These are phyloP conservation scores for Acrocephalus scirpaceus DNA, from an alignment of 2,797 vertebrate genomes.

Conservation along the genomic window DNA sequence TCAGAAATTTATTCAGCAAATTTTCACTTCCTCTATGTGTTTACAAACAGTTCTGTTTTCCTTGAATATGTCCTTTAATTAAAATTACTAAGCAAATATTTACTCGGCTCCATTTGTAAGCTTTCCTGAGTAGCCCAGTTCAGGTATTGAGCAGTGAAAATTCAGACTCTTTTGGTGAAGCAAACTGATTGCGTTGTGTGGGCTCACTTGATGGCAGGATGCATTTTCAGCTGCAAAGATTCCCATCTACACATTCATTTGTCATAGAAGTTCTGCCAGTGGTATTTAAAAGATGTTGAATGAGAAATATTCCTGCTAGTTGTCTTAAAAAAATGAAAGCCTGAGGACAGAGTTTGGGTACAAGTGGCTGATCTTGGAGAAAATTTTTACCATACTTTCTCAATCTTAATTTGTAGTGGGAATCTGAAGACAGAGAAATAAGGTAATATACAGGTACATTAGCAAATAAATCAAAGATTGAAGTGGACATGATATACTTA, in stretches of 20 bases:
- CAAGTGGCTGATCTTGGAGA: not conserved
- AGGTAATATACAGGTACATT: not conserved
- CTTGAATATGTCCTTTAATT: not conserved
- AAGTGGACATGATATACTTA: not conserved
- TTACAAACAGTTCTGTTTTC: conserved; percentile 38
- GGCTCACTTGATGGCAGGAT: not conserved
- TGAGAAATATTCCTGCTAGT: not conserved
- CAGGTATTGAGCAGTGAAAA: not conserved
- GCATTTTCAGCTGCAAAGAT: not conserved
- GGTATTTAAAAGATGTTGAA: not conserved
- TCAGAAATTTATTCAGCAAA: conserved; percentile 4
- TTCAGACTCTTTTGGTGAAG: not conserved
- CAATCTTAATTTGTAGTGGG: not conserved
- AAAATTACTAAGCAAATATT: not conserved
- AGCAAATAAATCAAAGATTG: not conserved
- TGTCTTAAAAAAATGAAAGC: not conserved
- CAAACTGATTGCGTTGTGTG: accelerated
- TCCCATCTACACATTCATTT: not conserved
- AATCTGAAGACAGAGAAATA: not conserved
- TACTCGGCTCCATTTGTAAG: not conserved
- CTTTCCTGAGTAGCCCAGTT: not conserved
- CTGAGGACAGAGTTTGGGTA: not conserved
- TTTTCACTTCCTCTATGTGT: not conserved
- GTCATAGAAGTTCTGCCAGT: not conserved
- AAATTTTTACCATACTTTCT: not conserved